Evolutionary conservation across 2,888 invertebrate species (phyloP).

Genomic region (Tubulanus polymorphus): DNA sequence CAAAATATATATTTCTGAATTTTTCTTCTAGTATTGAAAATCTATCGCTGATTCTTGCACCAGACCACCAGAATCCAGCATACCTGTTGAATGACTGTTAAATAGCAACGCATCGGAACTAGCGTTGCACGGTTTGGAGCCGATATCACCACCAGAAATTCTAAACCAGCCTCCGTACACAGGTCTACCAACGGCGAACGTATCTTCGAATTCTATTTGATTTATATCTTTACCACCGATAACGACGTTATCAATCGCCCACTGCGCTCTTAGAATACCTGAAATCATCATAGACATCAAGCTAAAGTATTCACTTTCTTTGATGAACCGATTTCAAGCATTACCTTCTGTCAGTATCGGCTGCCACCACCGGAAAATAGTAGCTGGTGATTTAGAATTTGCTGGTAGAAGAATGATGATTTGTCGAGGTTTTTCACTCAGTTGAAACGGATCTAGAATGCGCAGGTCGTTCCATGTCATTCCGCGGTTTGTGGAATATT

Average conservation of each 20-base stretch:
- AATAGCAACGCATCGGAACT: too few species aligned
- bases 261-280: slow-evolving; percentile 47
- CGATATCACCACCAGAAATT: too few species aligned
- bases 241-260: slow-evolving; percentile 54
- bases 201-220: slow-evolving; percentile 47
- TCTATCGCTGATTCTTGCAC: too few species aligned
- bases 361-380: slow-evolving; percentile 54
- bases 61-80: too few species aligned
- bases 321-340: not conserved
- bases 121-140: too few species aligned
- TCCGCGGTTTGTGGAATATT: slow-evolving; percentile 49
- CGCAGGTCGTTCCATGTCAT: slow-evolving; percentile 45
- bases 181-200: too few species aligned
- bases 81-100: too few species aligned
- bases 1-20: too few species aligned
- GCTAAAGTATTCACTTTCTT: not conserved
- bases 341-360: slow-evolving; percentile 44
- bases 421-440: slow-evolving; percentile 33
- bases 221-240: slow-evolving; percentile 51
- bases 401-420: slow-evolving; percentile 43
- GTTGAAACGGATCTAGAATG: slow-evolving; percentile 37
- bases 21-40: too few species aligned
- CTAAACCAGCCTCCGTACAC: too few species aligned
- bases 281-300: too few species aligned
- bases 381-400: slow-evolving; percentile 44